Evolutionary conservation across 2,888 invertebrate genomes (phyloP), one percentile per base, ranked within the genome.

Genomic region (Platynereis dumerilii): DNA sequence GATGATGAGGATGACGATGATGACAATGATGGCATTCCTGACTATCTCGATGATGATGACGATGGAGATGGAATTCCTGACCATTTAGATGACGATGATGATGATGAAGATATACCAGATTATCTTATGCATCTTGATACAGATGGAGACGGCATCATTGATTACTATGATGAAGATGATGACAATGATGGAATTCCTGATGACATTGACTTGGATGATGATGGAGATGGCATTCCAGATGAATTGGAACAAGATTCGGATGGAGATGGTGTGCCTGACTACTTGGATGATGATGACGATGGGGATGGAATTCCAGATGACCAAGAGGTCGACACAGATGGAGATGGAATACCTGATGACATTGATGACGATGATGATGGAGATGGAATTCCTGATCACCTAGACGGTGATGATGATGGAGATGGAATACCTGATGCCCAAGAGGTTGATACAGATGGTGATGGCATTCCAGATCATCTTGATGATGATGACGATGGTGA

Each of bases 371-470:
- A 76, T 60, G 44, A 42, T 59, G 67, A 67, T 58, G 76, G 76
- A 12, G 78, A 79, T 70, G 79, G 79, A n/a, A 75, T 78, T 27
- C 78, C 71, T 1, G 72, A 71, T 60, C 28, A 68, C 53, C 45
- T 61, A 0, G 75, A 76, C 17, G 52, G 17, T 1, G 78, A 79
- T 67, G 71, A 68, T n/a, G 77, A 77, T 56, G 59, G 62, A 26
- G 66, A 66, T 60, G 54, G 56, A 22, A 77, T 78, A 42, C 68
- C 64, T 12, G 70, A 70, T 54, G 60, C 56, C n/a, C 34, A 59
- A n/a, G 62, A 63, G 27, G 68, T 73, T 61, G 67, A 67, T 67
- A 45, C 68, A 60, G 76, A 76, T 65, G 67, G 59, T 44, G 77
- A 67, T 57, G 67, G 67, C 2, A 60, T 67, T 29, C 67, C 67